These are phyloP conservation scores for Cardiocondyla obscurior DNA, from an alignment of 1,140 invertebrate species.

Conservation along the genomic window DNA sequence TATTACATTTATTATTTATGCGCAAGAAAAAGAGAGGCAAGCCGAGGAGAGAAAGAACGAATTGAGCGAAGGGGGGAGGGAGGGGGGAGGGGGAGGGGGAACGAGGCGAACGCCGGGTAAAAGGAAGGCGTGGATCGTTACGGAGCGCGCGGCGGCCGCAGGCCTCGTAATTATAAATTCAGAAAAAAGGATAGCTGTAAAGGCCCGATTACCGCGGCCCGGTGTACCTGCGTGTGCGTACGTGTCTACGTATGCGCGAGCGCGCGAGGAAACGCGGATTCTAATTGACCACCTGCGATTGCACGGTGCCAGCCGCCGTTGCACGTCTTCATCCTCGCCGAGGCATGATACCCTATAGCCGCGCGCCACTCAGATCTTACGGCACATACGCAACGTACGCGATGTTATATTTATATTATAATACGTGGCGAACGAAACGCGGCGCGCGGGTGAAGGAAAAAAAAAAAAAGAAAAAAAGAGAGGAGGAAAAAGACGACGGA, in stretches of 20 bases:
- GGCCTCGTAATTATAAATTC: constrained; percentile 71
- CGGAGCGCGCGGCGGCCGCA: constrained; percentile 51
- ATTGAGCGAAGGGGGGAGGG: too few relatives aligned
- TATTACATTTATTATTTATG: constrained; percentile 46
- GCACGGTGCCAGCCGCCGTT: constrained; percentile 63
- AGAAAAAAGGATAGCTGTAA: constrained; percentile 67
- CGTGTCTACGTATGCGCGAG: neutral
- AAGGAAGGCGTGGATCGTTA: constrained; percentile 71
- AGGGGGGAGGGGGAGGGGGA: neutral
- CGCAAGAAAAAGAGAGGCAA: neutral
- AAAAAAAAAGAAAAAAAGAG: neutral
- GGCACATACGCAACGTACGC: neutral
- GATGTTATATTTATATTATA: too few relatives aligned
- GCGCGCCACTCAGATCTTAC: neutral
- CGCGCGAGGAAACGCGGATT: constrained; percentile 63
- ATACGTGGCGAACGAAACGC: neutral
- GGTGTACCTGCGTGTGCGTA: neutral
- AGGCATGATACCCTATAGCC: neutral
- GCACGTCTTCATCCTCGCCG: constrained; percentile 64
- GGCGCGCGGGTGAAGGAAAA: neutral
- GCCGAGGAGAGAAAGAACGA: constrained; percentile 5
- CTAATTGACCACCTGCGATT: constrained; percentile 72
- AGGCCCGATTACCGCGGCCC: constrained; percentile 64
- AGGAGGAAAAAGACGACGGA: constrained; percentile 27
- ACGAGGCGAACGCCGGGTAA: constrained; percentile 34